Evolutionary conservation across 2,113 vertebrate species (phyloP), one percentile per base, ranked within the genome.

Genomic region (Naja naja): DNA sequence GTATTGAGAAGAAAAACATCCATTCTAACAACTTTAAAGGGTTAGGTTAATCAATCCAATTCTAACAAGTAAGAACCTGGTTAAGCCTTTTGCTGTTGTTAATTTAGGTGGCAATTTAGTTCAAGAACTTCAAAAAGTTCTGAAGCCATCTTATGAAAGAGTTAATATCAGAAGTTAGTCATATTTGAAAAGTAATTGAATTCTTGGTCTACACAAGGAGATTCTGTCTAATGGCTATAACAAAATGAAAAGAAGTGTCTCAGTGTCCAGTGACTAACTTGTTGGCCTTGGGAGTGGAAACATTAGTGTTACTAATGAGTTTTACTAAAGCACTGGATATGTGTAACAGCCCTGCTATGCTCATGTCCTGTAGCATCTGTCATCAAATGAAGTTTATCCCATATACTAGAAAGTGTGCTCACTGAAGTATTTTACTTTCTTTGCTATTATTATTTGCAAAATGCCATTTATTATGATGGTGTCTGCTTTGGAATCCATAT

Each of bases 41-140:
- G 95, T 95, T 96, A 94, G 74, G 90, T 53, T 94, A 89, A 96
- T 16, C 94, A 96, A 92, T 64, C 12, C 91, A 96, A 90, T 93
- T 20, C 94, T 96, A 96, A 96, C 88, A 95, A 97, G 95, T 1
- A 89, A 5, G 60, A 96, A 95, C 7, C 60, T 52, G 89, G 87
- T 85, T 5, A 93, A 96, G 92, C 34, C 53, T 94, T 69, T 89
- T 95, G 34, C 91, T 93, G 60, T 91, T 95, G 60, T 64, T 49
- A 30, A 88, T 91, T 81, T 89, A 95, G 52, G 56, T 90, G 92
- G 52, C 64, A 53, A 93, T 45, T 81, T 43, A 20, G 55, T 89
- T 74, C 85, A 96, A 69, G 87, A 89, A 53, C 64, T 58, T 64
- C 81, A 96, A 60, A 81, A 89, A 45, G 56, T 56, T 47, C 85